These are phyloP conservation scores for Taxidea taxus DNA, from an alignment of 2,113 vertebrate genomes.

Conservation along the genomic window DNA sequence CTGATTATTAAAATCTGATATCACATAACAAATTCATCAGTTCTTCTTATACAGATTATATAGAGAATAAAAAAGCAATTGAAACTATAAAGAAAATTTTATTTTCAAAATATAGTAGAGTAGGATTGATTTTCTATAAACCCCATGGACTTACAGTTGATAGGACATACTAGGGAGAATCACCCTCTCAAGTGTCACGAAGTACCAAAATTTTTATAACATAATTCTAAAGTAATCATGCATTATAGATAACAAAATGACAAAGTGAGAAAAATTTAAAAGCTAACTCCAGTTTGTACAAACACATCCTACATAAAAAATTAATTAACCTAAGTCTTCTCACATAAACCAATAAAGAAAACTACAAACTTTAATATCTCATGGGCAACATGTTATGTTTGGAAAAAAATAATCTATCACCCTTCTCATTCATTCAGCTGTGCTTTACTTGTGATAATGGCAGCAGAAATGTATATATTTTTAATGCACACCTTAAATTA, in stretches of 20 bases:
- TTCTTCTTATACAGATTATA: background rate
- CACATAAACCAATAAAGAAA: background rate
- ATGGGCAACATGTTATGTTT: background rate
- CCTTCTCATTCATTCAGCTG: background rate
- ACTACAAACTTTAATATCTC: background rate
- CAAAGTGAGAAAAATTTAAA: background rate
- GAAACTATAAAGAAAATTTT: background rate
- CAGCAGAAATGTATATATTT: background rate
- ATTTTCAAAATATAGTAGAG: background rate
- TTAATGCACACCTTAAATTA: background rate
- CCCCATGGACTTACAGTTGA: background rate
- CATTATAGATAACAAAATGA: background rate
- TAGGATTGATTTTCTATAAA: slow-evolving; percentile 12
- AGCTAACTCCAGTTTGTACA: background rate
- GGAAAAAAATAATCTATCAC: background rate
- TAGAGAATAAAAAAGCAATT: background rate
- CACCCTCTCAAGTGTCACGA: background rate
- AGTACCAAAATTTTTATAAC: background rate
- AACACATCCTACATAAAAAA: background rate
- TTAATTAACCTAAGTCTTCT: background rate
- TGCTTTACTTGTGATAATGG: background rate
- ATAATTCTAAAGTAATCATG: background rate
- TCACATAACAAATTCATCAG: background rate
- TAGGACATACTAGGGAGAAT: background rate
- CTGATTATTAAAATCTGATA: background rate